Evolutionary conservation across 1,140 invertebrate species (phyloP), one percentile per base, ranked within the genome.

Genomic region (Temnothorax longispinosus): DNA sequence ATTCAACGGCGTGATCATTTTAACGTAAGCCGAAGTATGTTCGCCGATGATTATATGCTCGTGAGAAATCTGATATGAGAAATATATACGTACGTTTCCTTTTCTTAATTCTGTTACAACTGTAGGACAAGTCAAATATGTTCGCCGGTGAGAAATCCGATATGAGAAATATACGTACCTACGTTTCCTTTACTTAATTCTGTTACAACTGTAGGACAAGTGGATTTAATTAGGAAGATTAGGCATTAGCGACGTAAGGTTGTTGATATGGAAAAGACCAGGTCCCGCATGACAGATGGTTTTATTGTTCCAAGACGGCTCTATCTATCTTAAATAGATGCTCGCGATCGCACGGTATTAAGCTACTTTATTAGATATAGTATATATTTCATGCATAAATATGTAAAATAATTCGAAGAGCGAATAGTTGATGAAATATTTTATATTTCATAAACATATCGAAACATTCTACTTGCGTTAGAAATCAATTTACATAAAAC

Each of bases 221-320:
- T 78, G n/a, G 47, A 21, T 18, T 27, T 18, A 47, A 71, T 32
- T 65, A 62, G 44, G 27, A n/a, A 71, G 11, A 72, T 87, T 58
- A n/a, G 35, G 44, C n/a, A n/a, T 11, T 65, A 65, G 64, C 35
- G 18, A 41, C 38, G 13, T 47, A 56, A 58, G 18, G 32, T 54
- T 54, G 15, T 76, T 60, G 54, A 60, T 76, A 52, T 27, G 58
- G 18, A 44, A 75, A 75, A 75, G 13, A 15, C 54, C 41, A 47
- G 21, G 69, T 0, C 3, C 11, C 27, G n/a, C 15, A 47, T 47
- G 74, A 11, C 18, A 56, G 18, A 56, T 35, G 50, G 71, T 60
- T 50, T 8, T 35, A 76, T 21, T 56, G 13, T 35, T n/a, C 54
- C 10, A 5, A 54, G 27, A 76, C 27, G 35, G 21, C 13, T 71